Conservation (phyloP, 2,888 invertebrate species). For the Oligia latruncula region DNA sequence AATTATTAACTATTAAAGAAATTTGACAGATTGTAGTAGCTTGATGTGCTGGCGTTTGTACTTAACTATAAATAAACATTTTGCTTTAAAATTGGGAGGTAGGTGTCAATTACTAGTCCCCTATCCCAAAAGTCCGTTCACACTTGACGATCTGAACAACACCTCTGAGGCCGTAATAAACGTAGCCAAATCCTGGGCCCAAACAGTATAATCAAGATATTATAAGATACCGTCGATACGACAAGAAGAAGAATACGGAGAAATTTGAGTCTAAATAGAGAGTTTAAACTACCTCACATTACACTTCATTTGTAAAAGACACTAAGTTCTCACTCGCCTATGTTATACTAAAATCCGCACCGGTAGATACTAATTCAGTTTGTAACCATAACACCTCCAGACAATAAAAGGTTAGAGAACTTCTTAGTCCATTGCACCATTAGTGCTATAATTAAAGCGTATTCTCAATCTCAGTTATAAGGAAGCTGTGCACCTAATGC, state of each 20-base stretch:
- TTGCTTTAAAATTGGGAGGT: too few relatives aligned
- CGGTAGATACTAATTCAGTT: not conserved
- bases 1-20: too few relatives aligned
- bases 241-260: not conserved
- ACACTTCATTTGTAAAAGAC: not conserved
- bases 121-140: too few relatives aligned
- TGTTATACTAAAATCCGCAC: not conserved
- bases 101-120: too few relatives aligned
- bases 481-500: constrained; percentile 61
- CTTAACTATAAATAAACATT: too few relatives aligned
- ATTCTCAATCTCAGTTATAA: constrained; percentile 33
- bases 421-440: constrained; percentile 23
- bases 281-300: not conserved
- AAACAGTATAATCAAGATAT: not conserved
- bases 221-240: too few relatives aligned
- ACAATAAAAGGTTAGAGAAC: constrained; percentile 40
- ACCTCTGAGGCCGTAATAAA: not conserved
- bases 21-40: too few relatives aligned
- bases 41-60: too few relatives aligned
- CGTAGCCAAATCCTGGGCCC: not conserved
- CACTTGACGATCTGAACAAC: too few relatives aligned
- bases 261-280: not conserved
- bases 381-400: not conserved
- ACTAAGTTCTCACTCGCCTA: not conserved
- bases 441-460: constrained; percentile 26